These are phyloP conservation scores for Apostichopus japonicus DNA, from an alignment of 35 echinoderm and acorn worm genomes.

Conservation along the genomic window DNA sequence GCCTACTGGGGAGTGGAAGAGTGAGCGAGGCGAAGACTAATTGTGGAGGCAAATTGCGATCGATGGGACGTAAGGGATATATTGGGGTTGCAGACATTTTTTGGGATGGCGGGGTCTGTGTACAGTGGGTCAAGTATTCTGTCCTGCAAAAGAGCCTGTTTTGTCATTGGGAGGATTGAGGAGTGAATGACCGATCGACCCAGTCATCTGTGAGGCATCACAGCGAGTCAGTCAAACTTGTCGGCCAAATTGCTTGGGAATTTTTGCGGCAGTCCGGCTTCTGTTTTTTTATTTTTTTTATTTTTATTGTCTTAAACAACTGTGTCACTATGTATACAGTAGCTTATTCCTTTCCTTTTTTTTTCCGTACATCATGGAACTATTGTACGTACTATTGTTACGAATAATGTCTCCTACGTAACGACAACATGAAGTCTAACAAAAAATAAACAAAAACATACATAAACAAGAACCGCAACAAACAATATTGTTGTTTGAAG, in stretches of 20 bases:
- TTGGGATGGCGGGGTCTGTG: background rate
- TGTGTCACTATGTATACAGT: too few relatives aligned
- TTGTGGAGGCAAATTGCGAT: constrained; percentile 50
- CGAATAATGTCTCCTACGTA: too few relatives aligned
- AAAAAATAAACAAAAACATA: too few relatives aligned
- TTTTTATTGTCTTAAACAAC: too few relatives aligned
- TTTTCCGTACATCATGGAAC: too few relatives aligned
- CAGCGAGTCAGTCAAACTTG: background rate
- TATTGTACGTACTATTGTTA: too few relatives aligned
- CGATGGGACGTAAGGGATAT: constrained; percentile 14
- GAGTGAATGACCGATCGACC: constrained; percentile 5
- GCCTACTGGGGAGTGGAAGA: constrained; percentile 38
- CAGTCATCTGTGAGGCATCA: background rate
- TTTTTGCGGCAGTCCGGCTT: background rate
- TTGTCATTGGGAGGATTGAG: background rate
- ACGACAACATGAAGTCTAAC: too few relatives aligned
- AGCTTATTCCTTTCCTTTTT: too few relatives aligned
- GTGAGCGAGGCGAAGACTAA: constrained; percentile 32
- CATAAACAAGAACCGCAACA: too few relatives aligned
- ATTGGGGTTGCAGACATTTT: background rate
- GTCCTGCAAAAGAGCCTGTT: background rate
- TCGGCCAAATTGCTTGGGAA: background rate
- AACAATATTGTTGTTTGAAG: too few relatives aligned
- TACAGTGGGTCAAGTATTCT: background rate
- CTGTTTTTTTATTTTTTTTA: too few relatives aligned